Conservation (phyloP, 2,888 invertebrate genomes). For the Polymixis flavicincta region DNA sequence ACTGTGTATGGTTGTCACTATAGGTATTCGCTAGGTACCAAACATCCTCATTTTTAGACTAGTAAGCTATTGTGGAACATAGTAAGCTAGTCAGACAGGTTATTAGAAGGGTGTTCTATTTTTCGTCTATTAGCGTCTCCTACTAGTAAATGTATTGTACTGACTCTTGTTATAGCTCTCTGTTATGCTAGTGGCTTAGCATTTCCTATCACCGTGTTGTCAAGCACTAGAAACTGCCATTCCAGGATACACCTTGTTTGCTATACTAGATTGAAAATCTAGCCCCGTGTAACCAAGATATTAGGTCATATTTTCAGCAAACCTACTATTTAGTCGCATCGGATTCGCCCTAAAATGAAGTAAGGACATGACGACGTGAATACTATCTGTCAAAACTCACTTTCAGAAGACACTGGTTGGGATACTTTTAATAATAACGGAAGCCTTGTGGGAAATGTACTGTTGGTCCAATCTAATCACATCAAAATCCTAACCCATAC, state of each 20-base stretch:
- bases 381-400: neutral
- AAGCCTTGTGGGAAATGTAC: neutral
- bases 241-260: neutral
- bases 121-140: neutral
- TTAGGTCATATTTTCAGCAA: too few relatives aligned
- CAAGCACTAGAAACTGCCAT: too few relatives aligned
- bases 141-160: neutral
- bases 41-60: neutral
- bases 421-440: neutral
- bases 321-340: neutral
- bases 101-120: neutral
- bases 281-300: neutral
- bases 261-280: neutral
- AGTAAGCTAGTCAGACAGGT: neutral
- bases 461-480: neutral
- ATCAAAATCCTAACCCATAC: neutral
- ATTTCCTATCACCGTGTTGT: neutral
- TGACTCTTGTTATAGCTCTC: neutral
- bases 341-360: neutral
- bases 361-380: neutral
- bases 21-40: neutral
- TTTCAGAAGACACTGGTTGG: neutral
- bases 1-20: too few relatives aligned
- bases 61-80: too few relatives aligned
- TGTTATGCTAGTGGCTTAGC: neutral